Evolutionary conservation across 2,797 vertebrate species (phyloP), one percentile per base, ranked within the genome.

Genomic region (Phataginus tricuspis): DNA sequence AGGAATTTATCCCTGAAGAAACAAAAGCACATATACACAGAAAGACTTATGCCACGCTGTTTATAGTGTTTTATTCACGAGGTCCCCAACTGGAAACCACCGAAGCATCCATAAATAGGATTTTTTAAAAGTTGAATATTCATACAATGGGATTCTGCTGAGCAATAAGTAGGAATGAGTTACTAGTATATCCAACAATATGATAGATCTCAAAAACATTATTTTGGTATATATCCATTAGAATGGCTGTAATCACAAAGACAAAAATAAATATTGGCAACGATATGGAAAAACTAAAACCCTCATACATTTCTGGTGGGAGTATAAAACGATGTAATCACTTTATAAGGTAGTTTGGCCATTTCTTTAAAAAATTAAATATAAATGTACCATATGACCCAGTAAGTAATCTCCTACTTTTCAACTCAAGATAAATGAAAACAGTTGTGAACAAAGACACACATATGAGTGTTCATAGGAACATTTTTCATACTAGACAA

Each of bases 281-380:
- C 37, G n/a, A 51, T 45, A 69, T 10, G 21, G 45, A 85, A 79
- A 88, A 75, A 31, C 5, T 61, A 55, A 49, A 71, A 66, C 16
- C 34, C 29, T 91, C 7, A 37, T 42, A 34, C 27, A 82, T 31
- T 88, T 49, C 77, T 87, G 39, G 7, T 31, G 29, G 45, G n/a
- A 29, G 39, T 89, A 18, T 77, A 89, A 91, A 91, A 91, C 80
- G 45, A 71, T 34, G 8, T 2, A 72, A 55, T 31, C 59, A 69
- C 42, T 93, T 75, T 75, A 55, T 78, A 82, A 95, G 91, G 39
- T 45, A 42, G 14, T 34, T 63, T 71, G 10, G n/a, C 16, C 51
- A 4, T 91, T 95, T 85, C 37, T 94, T 64, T 68, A 91, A 68
- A 68, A 89, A 71, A 61, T 29, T 29, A 74, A 63, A 80, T 53